Conservation (phyloP, 2,888 invertebrate genomes). For the Epsilonema sp. region DNA sequence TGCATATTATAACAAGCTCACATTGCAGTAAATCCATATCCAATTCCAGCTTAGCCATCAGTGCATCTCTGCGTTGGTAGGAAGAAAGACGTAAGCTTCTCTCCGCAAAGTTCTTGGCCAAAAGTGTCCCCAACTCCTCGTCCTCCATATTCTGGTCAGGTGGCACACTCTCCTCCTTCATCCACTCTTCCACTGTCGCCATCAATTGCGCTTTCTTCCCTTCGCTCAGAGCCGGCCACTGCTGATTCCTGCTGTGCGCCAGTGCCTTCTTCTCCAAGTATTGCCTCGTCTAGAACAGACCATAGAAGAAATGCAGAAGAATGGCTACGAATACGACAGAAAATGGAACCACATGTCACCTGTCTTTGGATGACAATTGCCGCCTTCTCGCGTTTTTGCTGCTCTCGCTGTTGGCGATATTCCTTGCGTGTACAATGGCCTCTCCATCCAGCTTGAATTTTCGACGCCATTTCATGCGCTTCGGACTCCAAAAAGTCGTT, state of each 20-base stretch:
- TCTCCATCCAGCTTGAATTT: no score
- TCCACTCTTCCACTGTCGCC: not conserved
- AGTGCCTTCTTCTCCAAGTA: not conserved
- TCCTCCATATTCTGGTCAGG: not conserved
- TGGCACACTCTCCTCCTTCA: not conserved
- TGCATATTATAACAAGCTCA: not conserved
- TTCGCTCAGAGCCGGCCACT: not conserved
- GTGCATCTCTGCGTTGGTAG: not conserved
- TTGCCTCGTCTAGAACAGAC: not conserved
- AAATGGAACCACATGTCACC: no score
- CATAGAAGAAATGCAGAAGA: no score
- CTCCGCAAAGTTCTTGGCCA: not conserved
- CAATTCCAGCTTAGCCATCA: not conserved
- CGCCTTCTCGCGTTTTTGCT: no score
- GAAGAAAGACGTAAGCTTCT: no score
- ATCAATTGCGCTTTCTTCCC: not conserved
- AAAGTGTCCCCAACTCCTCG: not conserved
- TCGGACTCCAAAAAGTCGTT: no score
- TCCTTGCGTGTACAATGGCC: no score
- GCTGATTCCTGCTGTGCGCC: not conserved
- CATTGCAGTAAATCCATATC: not conserved
- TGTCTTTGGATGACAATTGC: no score
- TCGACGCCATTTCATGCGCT: no score
- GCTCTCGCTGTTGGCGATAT: no score
- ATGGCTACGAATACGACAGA: no score